Conservation (phyloP, 2,888 invertebrate species). For the Ichneumon xanthorius region DNA sequence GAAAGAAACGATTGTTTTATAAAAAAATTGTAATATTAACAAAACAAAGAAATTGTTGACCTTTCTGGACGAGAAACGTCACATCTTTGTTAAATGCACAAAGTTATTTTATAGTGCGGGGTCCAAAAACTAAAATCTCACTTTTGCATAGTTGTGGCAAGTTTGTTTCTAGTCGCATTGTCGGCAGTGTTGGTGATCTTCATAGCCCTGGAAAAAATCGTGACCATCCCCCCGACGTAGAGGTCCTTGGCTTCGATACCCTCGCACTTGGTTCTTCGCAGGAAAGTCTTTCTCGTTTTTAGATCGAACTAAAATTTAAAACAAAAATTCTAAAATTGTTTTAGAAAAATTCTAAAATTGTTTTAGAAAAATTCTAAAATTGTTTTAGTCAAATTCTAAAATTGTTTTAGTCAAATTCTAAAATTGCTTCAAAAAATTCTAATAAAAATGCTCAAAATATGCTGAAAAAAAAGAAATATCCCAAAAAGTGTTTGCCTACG, state of each 20-base stretch:
- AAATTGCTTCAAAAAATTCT: no score
- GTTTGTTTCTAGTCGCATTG: constrained; percentile 88
- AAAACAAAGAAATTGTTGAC: no score
- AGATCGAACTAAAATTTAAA: constrained; percentile 87
- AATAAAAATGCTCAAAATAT: no score
- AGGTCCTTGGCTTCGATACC: constrained; percentile 89
- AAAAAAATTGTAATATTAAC: background rate
- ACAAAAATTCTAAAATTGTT: background rate
- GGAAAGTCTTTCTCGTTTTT: constrained; percentile 88
- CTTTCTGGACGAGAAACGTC: no score
- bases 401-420: background rate
- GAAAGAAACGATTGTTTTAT: no score
- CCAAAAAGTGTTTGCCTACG: background rate
- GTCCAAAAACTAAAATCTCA: constrained; percentile 78
- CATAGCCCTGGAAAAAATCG: constrained; percentile 91
- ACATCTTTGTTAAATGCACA: no score
- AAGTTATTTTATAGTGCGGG: no score
- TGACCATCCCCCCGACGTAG: constrained; percentile 90
- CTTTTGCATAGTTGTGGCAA: constrained; percentile 89
- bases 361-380: constrained; percentile 18
- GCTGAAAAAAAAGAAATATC: no score
- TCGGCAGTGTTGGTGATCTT: constrained; percentile 91
- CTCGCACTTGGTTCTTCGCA: constrained; percentile 89
- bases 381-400: background rate
- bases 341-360: background rate